These are phyloP conservation scores for Picathartes gymnocephalus DNA, from an alignment of 2,113 vertebrate genomes.

Conservation along the genomic window DNA sequence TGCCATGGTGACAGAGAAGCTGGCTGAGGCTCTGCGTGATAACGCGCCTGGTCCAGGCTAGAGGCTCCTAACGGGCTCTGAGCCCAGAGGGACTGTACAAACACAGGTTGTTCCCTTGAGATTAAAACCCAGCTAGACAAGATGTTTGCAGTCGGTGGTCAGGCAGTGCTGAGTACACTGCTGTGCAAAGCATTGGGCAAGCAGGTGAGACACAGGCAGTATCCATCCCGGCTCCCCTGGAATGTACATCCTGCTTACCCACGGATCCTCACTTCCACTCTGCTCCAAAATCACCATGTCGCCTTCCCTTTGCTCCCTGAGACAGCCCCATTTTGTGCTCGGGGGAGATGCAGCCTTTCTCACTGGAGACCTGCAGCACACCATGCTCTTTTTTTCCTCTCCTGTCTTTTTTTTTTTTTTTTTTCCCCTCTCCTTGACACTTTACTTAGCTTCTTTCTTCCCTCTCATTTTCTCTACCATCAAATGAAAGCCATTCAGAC, in stretches of 20 bases:
- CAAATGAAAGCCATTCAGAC: slow-evolving; percentile 57
- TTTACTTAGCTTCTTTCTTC: slow-evolving; percentile 55
- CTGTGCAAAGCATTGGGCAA: not conserved
- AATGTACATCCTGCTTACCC: not conserved
- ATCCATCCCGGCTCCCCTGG: not conserved
- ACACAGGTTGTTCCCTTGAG: not conserved
- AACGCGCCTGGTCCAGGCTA: not conserved
- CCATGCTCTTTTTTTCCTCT: not conserved
- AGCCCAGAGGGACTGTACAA: not conserved
- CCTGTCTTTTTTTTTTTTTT: not conserved
- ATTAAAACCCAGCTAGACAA: not conserved
- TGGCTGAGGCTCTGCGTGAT: not conserved
- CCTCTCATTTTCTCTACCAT: slow-evolving; percentile 54
- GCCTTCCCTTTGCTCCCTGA: not conserved
- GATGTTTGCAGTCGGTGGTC: not conserved
- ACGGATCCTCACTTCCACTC: not conserved
- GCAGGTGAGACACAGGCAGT: not conserved
- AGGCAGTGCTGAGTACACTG: not conserved
- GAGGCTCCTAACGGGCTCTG: not conserved
- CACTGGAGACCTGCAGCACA: slow-evolving; percentile 14
- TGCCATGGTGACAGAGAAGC: not conserved
- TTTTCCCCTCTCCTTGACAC: not conserved
- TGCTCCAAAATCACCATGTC: not conserved
- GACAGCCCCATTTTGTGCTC: not conserved
- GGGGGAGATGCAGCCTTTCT: not conserved